Conservation (phyloP, 2,797 vertebrate species). For the Sarcoramphus papa region DNA sequence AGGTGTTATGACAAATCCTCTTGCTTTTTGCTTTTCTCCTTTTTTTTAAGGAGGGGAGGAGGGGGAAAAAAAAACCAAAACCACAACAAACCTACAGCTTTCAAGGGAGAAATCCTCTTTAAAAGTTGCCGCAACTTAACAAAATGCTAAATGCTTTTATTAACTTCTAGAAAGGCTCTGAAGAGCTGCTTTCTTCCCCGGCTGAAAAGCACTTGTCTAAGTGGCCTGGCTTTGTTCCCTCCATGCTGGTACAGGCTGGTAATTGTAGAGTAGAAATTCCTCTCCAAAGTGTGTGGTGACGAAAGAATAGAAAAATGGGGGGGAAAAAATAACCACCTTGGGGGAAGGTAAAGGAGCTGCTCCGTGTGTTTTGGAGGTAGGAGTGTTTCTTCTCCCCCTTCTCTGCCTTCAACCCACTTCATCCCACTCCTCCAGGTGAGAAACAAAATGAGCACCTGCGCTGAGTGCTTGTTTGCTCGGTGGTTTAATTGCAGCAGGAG, state of each 20-base stretch:
- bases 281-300: background rate
- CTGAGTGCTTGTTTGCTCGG: rapidly evolving
- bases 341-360: background rate
- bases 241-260: background rate
- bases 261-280: slow-evolving; percentile 12
- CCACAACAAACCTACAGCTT: background rate
- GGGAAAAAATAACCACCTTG: background rate
- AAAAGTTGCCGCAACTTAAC: background rate
- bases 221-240: background rate
- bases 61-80: background rate
- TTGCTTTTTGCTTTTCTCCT: background rate
- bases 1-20: slow-evolving; percentile 25
- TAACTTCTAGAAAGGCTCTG: background rate
- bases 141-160: background rate
- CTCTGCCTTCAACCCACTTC: background rate
- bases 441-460: background rate
- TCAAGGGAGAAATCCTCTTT: slow-evolving; percentile 30
- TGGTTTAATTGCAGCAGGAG: background rate
- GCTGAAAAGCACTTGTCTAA: background rate
- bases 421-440: background rate
- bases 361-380: background rate
- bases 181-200: background rate
- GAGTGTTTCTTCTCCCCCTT: background rate
- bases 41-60: background rate
- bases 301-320: background rate